Base-by-base conservation (phyloP, 2,113 vertebrate species). In the Malaclemys terrapin region DNA sequence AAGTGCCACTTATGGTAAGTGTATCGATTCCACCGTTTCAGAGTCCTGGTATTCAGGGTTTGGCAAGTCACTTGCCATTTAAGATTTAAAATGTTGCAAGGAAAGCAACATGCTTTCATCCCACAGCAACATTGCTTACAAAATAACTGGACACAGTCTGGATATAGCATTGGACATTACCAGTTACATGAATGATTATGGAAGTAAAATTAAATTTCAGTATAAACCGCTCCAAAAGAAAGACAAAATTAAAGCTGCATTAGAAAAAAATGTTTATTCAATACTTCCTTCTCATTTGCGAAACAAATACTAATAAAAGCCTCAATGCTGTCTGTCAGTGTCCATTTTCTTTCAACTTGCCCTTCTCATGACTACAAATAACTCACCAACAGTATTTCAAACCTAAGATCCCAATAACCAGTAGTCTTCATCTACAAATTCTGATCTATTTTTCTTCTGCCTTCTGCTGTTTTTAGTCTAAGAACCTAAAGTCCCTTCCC, bases 401-500 rank as follows among this genome's bases (percentile, higher is more conserved):
- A 45, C 42, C 72, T 47, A 25, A 78, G 12, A 78, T 78, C 42
- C 42, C 45, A 27, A 45, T 20, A 27, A 27, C 31, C 59, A 6
- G 49, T n/a, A 25, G 31, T 1, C 78, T 80, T 27, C 12, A 10
- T 35, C 78, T 29, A 27, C 29, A 65, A 52, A 8, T 17, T 35
- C n/a, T 31, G 5, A 2, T 42, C 52, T 10, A 69, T 31, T 1
- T 45, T 82, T 25, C 20, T 24, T 3, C 35, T 0, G 22, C 38
- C 2, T 1, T 0, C 20, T 4, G 1, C 16, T 1, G 0, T 3
- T 91, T 88, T 16, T 38, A 27, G 3, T 10, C 65, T 1, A 5
- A 72, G 2, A 75, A 16, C 84, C 75, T 11, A 13, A 38, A 1
- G 20, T 25, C 53, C 49, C 17, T 83, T 76, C 57, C 47, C 0